These are phyloP conservation scores for Australoheros facetus DNA, from an alignment of 2,797 vertebrate species.

Conservation along the genomic window DNA sequence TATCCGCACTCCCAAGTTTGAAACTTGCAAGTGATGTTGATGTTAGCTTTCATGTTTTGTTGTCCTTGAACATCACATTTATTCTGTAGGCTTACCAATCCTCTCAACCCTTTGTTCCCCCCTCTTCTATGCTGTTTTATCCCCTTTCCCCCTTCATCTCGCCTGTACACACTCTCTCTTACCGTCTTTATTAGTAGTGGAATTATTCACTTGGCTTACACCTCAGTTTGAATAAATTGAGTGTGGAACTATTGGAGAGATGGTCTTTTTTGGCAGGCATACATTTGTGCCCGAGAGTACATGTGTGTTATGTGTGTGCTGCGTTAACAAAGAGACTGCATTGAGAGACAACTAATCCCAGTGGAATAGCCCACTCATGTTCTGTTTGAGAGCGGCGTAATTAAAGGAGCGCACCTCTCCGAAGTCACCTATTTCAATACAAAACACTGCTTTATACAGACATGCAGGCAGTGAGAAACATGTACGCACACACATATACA, in stretches of 20 bases:
- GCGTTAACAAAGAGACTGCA: slow-evolving; percentile 74
- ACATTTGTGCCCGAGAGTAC: slow-evolving; percentile 56
- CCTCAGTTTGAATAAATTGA: slow-evolving; percentile 75
- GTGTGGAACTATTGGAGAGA: slow-evolving; percentile 67
- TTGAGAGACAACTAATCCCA: slow-evolving; percentile 80
- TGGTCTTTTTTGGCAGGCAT: slow-evolving; percentile 62
- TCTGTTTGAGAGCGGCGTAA: slow-evolving; percentile 86
- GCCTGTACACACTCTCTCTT: slow-evolving; percentile 49
- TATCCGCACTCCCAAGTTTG: slow-evolving; percentile 11
- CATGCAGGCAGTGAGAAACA: slow-evolving; percentile 24
- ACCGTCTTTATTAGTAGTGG: slow-evolving; percentile 79
- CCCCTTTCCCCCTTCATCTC: slow-evolving; percentile 48
- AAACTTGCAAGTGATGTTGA: slow-evolving; percentile 51
- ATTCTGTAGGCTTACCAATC: slow-evolving; percentile 51
- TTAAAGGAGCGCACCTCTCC: slow-evolving; percentile 81
- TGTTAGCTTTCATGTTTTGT: slow-evolving; percentile 60
- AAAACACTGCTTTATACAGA: slow-evolving; percentile 76
- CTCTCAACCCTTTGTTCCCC: slow-evolving; percentile 17
- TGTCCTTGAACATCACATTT: slow-evolving; percentile 72
- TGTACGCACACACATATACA: slow-evolving; percentile 32
- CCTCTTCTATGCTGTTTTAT: slow-evolving; percentile 46
- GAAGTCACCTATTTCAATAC: slow-evolving; percentile 83
- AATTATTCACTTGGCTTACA: slow-evolving; percentile 81
- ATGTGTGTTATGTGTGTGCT: slow-evolving; percentile 65
- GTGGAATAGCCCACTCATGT: slow-evolving; percentile 81